These are phyloP conservation scores for Synergus laeviventris DNA, from an alignment of 2,888 invertebrate species.

Conservation along the genomic window DNA sequence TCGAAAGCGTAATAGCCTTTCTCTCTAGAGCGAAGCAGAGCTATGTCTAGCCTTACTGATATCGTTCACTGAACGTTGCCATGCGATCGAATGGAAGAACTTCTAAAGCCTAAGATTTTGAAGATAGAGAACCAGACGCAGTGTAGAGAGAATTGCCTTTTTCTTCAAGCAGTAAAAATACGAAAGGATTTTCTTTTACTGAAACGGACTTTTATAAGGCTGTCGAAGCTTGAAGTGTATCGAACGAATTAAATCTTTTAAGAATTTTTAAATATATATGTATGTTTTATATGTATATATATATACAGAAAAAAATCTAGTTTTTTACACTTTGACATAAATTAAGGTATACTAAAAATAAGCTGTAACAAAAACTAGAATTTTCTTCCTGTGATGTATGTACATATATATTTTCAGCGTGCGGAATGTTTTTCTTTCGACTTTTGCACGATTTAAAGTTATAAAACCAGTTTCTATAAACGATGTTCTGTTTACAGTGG, in stretches of 20 bases:
- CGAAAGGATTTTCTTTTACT: slow-evolving; percentile 33
- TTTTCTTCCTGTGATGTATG: no score
- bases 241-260: slow-evolving; percentile 1
- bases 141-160: slow-evolving; percentile 31
- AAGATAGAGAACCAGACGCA: slow-evolving; percentile 46
- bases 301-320: no score
- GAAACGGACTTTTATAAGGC: slow-evolving; percentile 18
- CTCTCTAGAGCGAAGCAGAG: slow-evolving; percentile 49
- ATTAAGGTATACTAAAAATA: no score
- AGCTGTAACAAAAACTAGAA: no score
- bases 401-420: background rate
- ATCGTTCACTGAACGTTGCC: slow-evolving; percentile 51
- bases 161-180: slow-evolving; percentile 31
- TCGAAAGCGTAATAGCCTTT: slow-evolving; percentile 54
- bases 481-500: slow-evolving; percentile 4
- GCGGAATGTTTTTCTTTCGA: background rate
- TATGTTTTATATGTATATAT: no score
- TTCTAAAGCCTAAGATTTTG: slow-evolving; percentile 52
- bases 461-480: slow-evolving; percentile 9
- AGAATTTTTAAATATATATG: background rate
- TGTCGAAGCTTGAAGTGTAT: slow-evolving; percentile 19
- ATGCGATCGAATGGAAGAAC: slow-evolving; percentile 53
- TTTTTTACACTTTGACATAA: no score
- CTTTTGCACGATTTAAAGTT: background rate
- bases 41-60: slow-evolving; percentile 48